A percentile compares a stretch with the other conserved stretches of the same genome.
Evolutionary conservation across 2,797 vertebrate genomes (phyloP).

Genomic region (Alcedo atthis): DNA sequence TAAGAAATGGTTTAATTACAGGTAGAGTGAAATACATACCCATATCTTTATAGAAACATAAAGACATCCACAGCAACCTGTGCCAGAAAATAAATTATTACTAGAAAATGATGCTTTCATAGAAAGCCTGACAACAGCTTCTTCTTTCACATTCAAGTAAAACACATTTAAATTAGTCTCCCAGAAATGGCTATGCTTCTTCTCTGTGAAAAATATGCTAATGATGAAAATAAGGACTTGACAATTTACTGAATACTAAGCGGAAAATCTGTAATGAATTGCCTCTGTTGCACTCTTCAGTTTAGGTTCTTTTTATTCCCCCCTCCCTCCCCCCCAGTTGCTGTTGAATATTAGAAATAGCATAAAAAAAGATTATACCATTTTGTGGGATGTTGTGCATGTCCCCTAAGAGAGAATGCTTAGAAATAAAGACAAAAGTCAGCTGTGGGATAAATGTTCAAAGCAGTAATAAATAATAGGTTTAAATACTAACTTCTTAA

Average conservation of each 20-base stretch:
- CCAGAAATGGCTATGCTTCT: conserved; percentile 52
- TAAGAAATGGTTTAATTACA: conserved; percentile 22
- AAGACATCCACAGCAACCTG: conserved; percentile 12
- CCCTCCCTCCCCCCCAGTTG: background rate
- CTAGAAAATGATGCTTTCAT: conserved; percentile 42
- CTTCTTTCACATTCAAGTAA: conserved; percentile 45
- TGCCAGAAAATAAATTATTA: conserved; percentile 38
- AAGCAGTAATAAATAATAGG: conserved; percentile 44
- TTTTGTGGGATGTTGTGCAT: conserved; percentile 20
- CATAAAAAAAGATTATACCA: conserved; percentile 27
- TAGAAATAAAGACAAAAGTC: conserved; percentile 53
- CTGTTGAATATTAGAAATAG: conserved; percentile 42
- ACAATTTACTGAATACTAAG: conserved; percentile 63
- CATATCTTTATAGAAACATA: background rate
- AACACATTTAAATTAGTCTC: conserved; percentile 59
- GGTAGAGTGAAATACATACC: conserved; percentile 5
- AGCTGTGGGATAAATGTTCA: conserved; percentile 33
- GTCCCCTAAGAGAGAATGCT: conserved; percentile 20
- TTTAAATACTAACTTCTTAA: conserved; percentile 26
- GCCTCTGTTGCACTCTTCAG: conserved; percentile 14
- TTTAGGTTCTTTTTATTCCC: background rate
- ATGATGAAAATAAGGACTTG: conserved; percentile 60
- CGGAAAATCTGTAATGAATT: conserved; percentile 61
- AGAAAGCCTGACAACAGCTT: conserved; percentile 51
- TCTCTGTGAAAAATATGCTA: conserved; percentile 60